phyloP scores from a whole-genome alignment of 2,888 invertebrate species.

The Luperina nickerlii region DNA sequence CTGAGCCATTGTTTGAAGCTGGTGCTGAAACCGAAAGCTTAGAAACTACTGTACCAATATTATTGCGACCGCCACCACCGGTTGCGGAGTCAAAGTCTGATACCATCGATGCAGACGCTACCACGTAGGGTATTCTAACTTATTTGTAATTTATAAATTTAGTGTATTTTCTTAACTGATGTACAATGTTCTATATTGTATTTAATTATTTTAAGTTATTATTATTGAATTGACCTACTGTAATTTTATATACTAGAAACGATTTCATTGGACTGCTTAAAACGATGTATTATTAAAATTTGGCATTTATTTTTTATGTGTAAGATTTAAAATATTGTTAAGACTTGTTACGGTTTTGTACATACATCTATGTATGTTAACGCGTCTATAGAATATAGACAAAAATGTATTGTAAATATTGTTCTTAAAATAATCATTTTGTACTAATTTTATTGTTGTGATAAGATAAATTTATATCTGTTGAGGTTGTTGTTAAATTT shows the following conservation, averaged over 20 bases:
- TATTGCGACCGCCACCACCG: constrained; percentile 79
- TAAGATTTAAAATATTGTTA: constrained; percentile 51
- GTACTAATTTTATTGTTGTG: constrained; percentile 72
- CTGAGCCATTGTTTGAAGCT: constrained; percentile 83
- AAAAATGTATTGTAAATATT: constrained; percentile 67
- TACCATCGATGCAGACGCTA: constrained; percentile 36
- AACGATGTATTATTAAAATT: constrained; percentile 49
- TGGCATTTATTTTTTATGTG: constrained; percentile 64
- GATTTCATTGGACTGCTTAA: constrained; percentile 46
- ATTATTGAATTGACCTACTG: constrained; percentile 34
- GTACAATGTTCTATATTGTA: constrained; percentile 66
- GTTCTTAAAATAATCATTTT: constrained; percentile 42
- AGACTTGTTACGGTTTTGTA: constrained; percentile 52
- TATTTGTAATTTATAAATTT: constrained; percentile 29
- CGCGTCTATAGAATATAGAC: constrained; percentile 45
- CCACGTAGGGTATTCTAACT: constrained; percentile 44
- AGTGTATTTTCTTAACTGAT: constrained; percentile 52
- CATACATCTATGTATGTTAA: constrained; percentile 51
- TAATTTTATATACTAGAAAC: constrained; percentile 18
- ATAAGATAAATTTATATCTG: constrained; percentile 70
- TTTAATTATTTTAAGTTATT: constrained; percentile 45
- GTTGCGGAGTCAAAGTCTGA: constrained; percentile 78
- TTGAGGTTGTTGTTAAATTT: constrained; percentile 68
- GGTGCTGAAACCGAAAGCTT: constrained; percentile 73
- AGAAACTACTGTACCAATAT: constrained; percentile 74